Evolutionary conservation across 2,797 vertebrate genomes (phyloP), one percentile per base, ranked within the genome.

Genomic region (Myotis planiceps): DNA sequence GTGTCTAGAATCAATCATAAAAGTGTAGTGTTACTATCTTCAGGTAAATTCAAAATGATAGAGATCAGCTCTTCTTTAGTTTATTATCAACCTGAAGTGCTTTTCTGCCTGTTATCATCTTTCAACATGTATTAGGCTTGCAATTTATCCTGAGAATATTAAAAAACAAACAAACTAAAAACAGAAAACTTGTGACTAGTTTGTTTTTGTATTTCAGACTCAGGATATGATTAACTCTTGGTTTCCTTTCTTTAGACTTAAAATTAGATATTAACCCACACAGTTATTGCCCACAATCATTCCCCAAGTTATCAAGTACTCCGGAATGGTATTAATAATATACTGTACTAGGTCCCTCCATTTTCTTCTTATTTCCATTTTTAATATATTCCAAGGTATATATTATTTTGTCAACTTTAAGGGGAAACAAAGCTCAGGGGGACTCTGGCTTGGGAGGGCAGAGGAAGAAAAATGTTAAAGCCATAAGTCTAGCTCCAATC

Each of bases 41-140:
- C 60, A 37, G 90, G 55, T 32, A 83, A 68, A 88, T 82, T 90
- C 47, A 83, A 51, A 68, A n/a, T 81, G 8, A 80, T 82, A 58
- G 65, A 63, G 1, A 78, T 69, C 12, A 65, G 9, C 53, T 88
- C 9, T 81, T n/a, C 23, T 32, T 82, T 68, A 45, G 23, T 15
- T 88, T 60, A 42, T 32, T 86, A 76, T 39, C 8, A 89, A 51
- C 9, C 13, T 76, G 27, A 45, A 86, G 42, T 27, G 85, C 6
- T 72, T 82, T 90, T 60, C n/a, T 88, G 5, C 37, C 14, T 71
- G 9, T 16, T 80, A 15, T 72, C 15, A 81, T 53, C 32, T 69
- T 55, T 69, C 55, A 71, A 68, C 47, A 53, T 76, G 51, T 66
- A 58, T 75, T 89, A 66, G 13, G 12, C 7, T 88, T 89, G 2